Percentiles rank a stretch among this genome's conserved stretches.
Conservation (phyloP, 2,113 vertebrate genomes). For the Actinemys pallida region DNA sequence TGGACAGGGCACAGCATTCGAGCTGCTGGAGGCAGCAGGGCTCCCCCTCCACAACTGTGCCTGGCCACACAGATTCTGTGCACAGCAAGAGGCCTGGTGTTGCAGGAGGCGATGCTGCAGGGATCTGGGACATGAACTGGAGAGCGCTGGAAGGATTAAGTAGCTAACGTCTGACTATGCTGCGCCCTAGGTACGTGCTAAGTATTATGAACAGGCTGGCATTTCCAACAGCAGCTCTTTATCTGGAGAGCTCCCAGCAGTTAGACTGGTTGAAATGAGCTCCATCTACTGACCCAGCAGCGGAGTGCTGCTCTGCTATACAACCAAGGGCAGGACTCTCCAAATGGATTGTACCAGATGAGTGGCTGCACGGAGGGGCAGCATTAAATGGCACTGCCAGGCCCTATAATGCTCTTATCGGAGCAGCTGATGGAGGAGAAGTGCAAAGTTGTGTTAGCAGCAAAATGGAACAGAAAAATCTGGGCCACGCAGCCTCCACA, state of each 20-base stretch:
- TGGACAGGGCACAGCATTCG: too few species aligned
- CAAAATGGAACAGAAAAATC: neutral
- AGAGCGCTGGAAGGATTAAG: neutral
- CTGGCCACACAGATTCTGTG: rapidly evolving
- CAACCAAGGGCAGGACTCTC: neutral
- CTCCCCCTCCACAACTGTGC: rapidly evolving
- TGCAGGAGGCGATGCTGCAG: rapidly evolving
- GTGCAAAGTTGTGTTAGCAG: constrained; percentile 18
- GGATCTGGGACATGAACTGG: neutral
- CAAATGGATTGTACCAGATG: rapidly evolving
- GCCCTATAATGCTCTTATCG: neutral
- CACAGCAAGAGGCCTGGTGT: rapidly evolving
- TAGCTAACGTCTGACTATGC: rapidly evolving
- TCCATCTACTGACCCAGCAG: neutral
- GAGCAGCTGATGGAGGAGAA: neutral
- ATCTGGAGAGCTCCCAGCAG: neutral
- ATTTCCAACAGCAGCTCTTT: neutral
- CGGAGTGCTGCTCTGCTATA: neutral
- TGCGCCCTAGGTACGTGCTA: rapidly evolving
- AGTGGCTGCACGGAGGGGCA: neutral
- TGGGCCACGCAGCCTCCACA: neutral
- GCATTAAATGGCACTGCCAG: rapidly evolving
- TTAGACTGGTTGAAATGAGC: neutral
- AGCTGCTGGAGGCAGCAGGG: rapidly evolving
- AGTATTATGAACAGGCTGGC: neutral